These are phyloP conservation scores for Eidolon dupreanum DNA, from an alignment of 2,797 vertebrate species.

Conservation along the genomic window DNA sequence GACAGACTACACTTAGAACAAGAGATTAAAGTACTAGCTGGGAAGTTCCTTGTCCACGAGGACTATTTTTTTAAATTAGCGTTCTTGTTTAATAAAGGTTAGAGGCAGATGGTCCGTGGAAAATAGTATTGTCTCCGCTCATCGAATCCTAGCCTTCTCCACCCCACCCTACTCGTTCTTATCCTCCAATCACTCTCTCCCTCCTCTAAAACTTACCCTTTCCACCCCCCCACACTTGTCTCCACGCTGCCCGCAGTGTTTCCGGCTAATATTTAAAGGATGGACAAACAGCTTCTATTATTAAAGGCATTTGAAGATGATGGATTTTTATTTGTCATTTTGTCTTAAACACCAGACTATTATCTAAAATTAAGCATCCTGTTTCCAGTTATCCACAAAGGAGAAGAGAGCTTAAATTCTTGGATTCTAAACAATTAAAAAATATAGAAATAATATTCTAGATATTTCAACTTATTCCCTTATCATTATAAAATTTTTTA, in stretches of 20 bases:
- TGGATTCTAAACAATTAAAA: background rate
- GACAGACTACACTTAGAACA: background rate
- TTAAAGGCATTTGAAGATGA: background rate
- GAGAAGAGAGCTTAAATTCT: background rate
- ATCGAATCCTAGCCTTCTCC: background rate
- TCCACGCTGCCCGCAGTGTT: background rate
- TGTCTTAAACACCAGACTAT: background rate
- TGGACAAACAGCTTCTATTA: background rate
- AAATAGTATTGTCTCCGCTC: background rate
- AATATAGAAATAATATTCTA: background rate
- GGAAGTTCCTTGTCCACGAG: background rate
- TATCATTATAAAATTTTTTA: background rate
- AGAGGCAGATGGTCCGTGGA: background rate
- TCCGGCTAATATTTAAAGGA: background rate
- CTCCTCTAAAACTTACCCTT: background rate
- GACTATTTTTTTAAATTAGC: background rate
- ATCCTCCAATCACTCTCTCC: background rate
- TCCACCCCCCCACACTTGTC: background rate
- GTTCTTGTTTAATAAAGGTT: background rate
- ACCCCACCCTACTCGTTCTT: too few species aligned
- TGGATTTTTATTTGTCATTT: conserved; percentile 23
- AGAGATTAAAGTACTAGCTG: background rate
- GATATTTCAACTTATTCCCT: background rate
- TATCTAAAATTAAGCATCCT: background rate
- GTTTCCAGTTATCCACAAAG: background rate